Conservation (phyloP, 2,888 invertebrate species). For the Baccha elongata region DNA sequence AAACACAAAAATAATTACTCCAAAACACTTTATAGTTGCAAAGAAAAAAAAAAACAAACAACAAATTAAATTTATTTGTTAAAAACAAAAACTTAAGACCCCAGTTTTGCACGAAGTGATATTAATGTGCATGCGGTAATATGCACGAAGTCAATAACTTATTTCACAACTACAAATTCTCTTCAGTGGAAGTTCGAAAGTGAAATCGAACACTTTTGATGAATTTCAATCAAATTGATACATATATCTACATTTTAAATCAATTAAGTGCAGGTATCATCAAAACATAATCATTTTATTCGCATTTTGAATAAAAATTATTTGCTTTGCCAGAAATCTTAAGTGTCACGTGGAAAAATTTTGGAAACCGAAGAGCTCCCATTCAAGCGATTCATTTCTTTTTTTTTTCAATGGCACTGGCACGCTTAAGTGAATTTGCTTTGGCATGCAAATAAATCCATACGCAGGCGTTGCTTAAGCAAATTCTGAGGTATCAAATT, state of each 20-base stretch:
- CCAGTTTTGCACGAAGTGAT: conserved; percentile 30
- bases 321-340: conserved; percentile 21
- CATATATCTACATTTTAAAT: background rate
- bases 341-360: background rate
- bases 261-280: conserved; percentile 7
- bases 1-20: conserved; percentile 27
- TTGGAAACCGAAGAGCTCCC: conserved; percentile 1
- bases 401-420: background rate
- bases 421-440: conserved; percentile 6
- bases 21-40: background rate
- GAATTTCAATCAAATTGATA: conserved; percentile 7
- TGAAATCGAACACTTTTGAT: conserved; percentile 17
- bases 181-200: conserved; percentile 24
- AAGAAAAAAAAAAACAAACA: background rate
- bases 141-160: conserved; percentile 33
- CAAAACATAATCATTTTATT: conserved; percentile 4
- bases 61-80: conserved; percentile 12
- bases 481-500: conserved; percentile 34
- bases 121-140: conserved; percentile 24
- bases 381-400: background rate
- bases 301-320: background rate
- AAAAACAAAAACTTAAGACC: conserved; percentile 12
- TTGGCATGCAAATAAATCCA: conserved; percentile 15
- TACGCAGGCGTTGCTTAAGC: conserved; percentile 10
- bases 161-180: conserved; percentile 36